A percentile compares a stretch with the other conserved stretches of the same genome.
Evolutionary conservation across 2,113 vertebrate species (phyloP).

Genomic region (Petrocephalus zakoni): DNA sequence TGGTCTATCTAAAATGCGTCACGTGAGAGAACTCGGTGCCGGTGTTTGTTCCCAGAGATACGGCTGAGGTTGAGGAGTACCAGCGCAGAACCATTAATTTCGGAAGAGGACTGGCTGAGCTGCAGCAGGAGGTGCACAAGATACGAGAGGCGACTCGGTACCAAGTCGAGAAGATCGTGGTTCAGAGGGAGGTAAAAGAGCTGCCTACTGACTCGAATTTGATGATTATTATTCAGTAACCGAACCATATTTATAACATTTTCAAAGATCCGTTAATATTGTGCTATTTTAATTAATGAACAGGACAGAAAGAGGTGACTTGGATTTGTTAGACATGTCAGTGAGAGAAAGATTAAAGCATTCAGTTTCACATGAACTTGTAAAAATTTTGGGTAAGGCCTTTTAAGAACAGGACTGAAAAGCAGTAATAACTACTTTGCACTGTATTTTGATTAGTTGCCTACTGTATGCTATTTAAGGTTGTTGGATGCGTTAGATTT

Average conservation of each 20-base stretch:
- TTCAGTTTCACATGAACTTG: not conserved
- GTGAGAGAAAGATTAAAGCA: not conserved
- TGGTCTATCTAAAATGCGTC: not conserved
- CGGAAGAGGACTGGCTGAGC: conserved; percentile 53
- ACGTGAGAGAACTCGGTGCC: not conserved
- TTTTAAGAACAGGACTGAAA: not conserved
- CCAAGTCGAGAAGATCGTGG: conserved; percentile 55
- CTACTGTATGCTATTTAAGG: too few relatives aligned
- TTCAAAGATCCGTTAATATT: not conserved
- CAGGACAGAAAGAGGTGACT: not conserved
- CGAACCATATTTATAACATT: not conserved
- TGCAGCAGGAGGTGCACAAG: conserved; percentile 63
- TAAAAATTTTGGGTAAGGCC: not conserved
- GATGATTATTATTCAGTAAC: not conserved
- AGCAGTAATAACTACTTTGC: not conserved
- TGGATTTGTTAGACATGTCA: not conserved
- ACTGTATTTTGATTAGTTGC: not conserved
- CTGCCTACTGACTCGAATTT: not conserved
- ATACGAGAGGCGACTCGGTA: conserved; percentile 59
- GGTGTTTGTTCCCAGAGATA: conserved; percentile 38
- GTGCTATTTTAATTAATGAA: not conserved
- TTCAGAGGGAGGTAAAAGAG: conserved; percentile 55
- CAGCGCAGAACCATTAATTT: conserved; percentile 56
- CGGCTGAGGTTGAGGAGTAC: conserved; percentile 59
- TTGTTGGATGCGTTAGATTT: not conserved